phyloP scores from a whole-genome alignment of 2,113 vertebrate genomes.

The Gambusia holbrooki region DNA sequence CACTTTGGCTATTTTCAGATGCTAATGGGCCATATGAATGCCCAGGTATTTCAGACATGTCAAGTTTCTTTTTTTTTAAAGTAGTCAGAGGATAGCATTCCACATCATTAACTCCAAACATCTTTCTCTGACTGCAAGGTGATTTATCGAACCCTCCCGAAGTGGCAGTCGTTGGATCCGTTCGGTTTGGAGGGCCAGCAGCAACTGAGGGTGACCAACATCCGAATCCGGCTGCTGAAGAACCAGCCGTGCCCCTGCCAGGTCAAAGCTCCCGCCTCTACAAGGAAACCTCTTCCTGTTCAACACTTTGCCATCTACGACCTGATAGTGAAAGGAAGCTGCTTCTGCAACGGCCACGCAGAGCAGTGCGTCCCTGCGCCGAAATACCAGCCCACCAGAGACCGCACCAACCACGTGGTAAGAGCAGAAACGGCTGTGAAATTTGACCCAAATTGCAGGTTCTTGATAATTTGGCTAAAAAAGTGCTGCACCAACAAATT shows the following conservation, averaged over 20 bases:
- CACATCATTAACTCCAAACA: neutral
- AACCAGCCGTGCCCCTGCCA: conserved; percentile 89
- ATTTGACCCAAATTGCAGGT: no score
- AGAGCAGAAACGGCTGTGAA: conserved; percentile 2
- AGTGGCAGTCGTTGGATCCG: conserved; percentile 85
- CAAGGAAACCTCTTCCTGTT: conserved; percentile 41
- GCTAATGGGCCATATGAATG: neutral
- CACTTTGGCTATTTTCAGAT: neutral
- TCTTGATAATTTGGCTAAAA: no score
- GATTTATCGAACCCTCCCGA: conserved; percentile 90
- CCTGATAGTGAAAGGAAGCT: conserved; percentile 96
- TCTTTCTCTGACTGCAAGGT: conserved; percentile 78
- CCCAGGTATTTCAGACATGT: neutral
- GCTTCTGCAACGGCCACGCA: conserved; percentile 94
- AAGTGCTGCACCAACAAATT: no score
- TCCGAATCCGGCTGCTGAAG: conserved; percentile 86
- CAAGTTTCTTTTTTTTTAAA: neutral
- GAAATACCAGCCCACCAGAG: conserved; percentile 82
- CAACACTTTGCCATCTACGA: conserved; percentile 92
- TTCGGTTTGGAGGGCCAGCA: conserved; percentile 87
- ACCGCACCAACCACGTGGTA: conserved; percentile 86
- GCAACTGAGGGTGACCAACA: conserved; percentile 91
- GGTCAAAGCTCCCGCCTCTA: conserved; percentile 44
- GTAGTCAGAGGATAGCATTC: neutral
- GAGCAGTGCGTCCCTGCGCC: conserved; percentile 87